These are phyloP conservation scores for Merluccius polli DNA, from an alignment of 2,797 vertebrate species.

Conservation along the genomic window DNA sequence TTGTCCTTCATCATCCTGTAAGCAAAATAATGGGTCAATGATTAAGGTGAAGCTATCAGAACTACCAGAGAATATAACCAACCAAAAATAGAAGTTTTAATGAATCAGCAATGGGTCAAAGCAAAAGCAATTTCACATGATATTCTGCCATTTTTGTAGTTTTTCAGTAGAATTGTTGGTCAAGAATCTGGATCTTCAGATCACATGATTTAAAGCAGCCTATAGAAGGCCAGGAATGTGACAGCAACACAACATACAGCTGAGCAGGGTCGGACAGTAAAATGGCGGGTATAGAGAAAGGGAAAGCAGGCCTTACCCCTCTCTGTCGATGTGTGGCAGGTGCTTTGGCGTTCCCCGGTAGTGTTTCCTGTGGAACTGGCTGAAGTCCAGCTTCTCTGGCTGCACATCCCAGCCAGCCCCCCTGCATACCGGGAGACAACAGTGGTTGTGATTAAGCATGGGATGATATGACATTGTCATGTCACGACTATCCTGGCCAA, in stretches of 20 bases:
- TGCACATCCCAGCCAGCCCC: constrained; percentile 95
- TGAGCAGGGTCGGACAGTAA: not conserved
- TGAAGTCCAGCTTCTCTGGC: constrained; percentile 95
- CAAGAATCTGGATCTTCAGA: not conserved
- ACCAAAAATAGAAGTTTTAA: not conserved
- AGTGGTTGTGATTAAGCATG: not conserved
- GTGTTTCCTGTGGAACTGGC: constrained; percentile 87
- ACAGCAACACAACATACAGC: not conserved
- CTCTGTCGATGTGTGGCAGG: constrained; percentile 90
- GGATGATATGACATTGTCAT: too few species aligned
- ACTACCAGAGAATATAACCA: not conserved
- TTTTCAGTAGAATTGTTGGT: too few species aligned
- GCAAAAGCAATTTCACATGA: not conserved
- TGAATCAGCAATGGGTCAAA: not conserved
- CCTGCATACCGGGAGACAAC: constrained; percentile 48
- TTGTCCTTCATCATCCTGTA: constrained; percentile 87
- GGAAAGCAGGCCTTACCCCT: constrained; percentile 78
- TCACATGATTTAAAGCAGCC: not conserved
- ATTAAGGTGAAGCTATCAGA: not conserved
- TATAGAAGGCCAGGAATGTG: not conserved
- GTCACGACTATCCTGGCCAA: too few species aligned
- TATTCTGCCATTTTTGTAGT: not conserved
- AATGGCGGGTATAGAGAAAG: not conserved
- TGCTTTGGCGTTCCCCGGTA: constrained; percentile 83
- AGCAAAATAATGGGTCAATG: not conserved